phyloP scores from a whole-genome alignment of 2,797 vertebrate species.

The Tapirus indicus region DNA sequence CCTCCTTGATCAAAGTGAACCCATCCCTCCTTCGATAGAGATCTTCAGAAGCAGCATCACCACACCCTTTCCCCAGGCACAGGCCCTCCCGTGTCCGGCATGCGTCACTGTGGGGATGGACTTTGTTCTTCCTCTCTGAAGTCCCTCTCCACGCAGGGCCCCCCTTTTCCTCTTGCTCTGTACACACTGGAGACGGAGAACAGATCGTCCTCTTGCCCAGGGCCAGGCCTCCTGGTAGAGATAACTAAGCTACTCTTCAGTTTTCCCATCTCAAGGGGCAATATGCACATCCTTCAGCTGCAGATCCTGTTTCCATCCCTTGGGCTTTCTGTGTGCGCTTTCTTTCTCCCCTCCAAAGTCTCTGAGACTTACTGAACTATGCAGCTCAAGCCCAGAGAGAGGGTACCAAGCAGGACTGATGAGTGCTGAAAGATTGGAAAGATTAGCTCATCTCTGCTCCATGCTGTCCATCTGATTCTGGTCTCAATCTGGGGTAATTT shows the following conservation, averaged over 20 bases:
- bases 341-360: not conserved
- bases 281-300: not conserved
- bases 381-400: not conserved
- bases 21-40: not conserved
- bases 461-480: not conserved
- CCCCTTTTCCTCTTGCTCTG: not conserved
- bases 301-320: not conserved
- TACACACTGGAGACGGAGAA: not conserved
- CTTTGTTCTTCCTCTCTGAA: not conserved
- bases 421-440: not conserved
- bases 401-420: not conserved
- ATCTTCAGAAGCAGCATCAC: not conserved
- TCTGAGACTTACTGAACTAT: not conserved
- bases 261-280: not conserved
- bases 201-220: not conserved
- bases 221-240: not conserved
- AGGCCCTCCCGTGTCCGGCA: accelerated
- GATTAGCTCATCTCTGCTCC: not conserved
- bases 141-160: not conserved
- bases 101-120: not conserved
- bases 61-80: not conserved
- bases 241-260: not conserved
- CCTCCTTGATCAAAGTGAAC: not conserved
- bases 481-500: not conserved
- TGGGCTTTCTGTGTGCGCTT: not conserved